Conservation (phyloP, 2,888 invertebrate species). For the Allolobophora icterica region DNA sequence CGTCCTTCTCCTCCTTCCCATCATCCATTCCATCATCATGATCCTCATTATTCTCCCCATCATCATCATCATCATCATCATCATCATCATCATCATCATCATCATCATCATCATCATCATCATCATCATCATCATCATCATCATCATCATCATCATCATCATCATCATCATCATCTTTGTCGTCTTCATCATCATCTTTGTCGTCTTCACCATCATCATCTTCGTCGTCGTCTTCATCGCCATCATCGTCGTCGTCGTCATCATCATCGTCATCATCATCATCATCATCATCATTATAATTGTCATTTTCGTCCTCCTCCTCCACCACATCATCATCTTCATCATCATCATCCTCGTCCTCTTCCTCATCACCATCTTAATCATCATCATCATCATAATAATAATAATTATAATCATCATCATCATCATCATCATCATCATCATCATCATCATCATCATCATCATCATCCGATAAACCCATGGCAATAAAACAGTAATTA, state of each 20-base stretch:
- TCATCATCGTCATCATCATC: neutral
- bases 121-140: neutral
- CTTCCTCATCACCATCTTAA: no score
- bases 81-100: neutral
- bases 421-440: no score
- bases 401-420: no score
- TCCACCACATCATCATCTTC: no score
- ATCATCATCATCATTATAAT: neutral
- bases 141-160: neutral
- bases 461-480: neutral
- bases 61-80: no score
- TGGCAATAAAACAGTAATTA: neutral
- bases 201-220: slow-evolving; percentile 34
- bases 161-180: slow-evolving; percentile 34
- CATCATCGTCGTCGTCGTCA: neutral
- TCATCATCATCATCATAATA: no score
- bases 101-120: neutral
- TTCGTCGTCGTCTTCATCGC: slow-evolving; percentile 35
- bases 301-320: no score
- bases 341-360: no score
- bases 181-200: slow-evolving; percentile 34
- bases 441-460: neutral
- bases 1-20: neutral
- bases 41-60: neutral
- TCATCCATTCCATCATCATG: neutral